phyloP scores from a whole-genome alignment of 2,888 invertebrate genomes.

The Drosophila prostipennis region DNA sequence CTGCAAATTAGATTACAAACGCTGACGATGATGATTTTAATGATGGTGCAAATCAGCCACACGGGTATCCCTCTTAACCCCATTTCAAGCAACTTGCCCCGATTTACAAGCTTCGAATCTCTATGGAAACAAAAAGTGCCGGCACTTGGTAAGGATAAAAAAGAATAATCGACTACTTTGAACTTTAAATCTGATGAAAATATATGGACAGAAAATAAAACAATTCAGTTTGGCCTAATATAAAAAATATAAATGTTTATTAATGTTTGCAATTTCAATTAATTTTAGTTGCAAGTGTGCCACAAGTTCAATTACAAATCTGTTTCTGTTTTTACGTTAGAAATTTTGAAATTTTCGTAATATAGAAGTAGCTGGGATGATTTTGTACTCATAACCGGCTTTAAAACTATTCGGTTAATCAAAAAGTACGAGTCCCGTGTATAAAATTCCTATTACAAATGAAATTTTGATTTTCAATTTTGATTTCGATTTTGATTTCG shows the following conservation, averaged over 20 bases:
- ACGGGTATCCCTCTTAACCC: slow-evolving; percentile 39
- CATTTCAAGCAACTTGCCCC: slow-evolving; percentile 1
- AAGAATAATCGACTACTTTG: no score
- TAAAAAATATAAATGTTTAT: not conserved
- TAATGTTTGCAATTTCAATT: not conserved
- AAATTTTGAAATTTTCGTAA: not conserved
- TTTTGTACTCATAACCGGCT: not conserved
- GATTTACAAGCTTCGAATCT: slow-evolving; percentile 9
- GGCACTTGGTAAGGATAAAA: not conserved
- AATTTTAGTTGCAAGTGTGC: not conserved
- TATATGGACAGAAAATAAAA: not conserved
- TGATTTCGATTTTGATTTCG: not conserved
- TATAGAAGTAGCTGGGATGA: not conserved
- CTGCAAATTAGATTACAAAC: slow-evolving; percentile 71
- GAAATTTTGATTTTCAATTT: not conserved
- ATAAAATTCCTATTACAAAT: not conserved
- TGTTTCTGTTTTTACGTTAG: not conserved
- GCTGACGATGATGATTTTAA: slow-evolving; percentile 70
- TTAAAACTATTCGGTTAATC: not conserved
- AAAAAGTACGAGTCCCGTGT: not conserved
- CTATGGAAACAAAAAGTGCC: slow-evolving; percentile 1
- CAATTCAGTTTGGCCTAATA: not conserved
- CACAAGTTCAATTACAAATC: not conserved
- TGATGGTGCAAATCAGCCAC: slow-evolving; percentile 64
- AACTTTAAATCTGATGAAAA: no score